These are phyloP conservation scores for Anisognathus igniventris DNA, from an alignment of 2,797 vertebrate species.

Conservation along the genomic window DNA sequence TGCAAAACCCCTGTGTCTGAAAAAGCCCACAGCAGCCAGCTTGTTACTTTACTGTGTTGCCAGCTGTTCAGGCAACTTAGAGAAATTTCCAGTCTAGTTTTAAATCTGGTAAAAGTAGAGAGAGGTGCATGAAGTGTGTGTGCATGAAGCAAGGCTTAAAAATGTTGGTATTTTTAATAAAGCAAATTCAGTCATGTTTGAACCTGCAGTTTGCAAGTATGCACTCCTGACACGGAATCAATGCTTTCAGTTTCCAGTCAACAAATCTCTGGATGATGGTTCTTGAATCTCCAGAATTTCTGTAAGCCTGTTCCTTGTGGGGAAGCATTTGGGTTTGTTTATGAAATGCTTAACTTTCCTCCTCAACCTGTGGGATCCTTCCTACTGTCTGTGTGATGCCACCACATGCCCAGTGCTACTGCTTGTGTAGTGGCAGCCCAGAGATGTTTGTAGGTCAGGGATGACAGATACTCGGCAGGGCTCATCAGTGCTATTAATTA, in stretches of 20 bases:
- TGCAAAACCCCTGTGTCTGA: neutral
- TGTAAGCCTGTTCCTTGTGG: neutral
- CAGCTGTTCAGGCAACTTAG: neutral
- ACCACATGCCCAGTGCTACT: neutral
- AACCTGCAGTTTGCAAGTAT: neutral
- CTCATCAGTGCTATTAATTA: constrained; percentile 12
- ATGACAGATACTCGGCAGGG: constrained; percentile 1
- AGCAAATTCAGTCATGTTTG: neutral
- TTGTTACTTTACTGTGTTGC: neutral
- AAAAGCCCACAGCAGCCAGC: neutral
- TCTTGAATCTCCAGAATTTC: neutral
- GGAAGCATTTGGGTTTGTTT: neutral
- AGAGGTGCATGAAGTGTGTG: neutral
- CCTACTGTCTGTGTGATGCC: neutral
- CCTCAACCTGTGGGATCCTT: neutral
- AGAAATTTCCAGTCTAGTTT: neutral
- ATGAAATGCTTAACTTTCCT: neutral
- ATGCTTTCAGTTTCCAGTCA: neutral
- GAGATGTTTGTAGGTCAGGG: constrained; percentile 48
- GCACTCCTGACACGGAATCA: neutral
- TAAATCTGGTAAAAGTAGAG: neutral
- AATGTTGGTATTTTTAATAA: neutral
- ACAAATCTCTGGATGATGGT: neutral
- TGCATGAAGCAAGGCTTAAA: neutral
- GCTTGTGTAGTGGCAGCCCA: neutral